These are phyloP conservation scores for Barypeithes pellucidus DNA, from an alignment of 2,888 invertebrate genomes.

Conservation along the genomic window DNA sequence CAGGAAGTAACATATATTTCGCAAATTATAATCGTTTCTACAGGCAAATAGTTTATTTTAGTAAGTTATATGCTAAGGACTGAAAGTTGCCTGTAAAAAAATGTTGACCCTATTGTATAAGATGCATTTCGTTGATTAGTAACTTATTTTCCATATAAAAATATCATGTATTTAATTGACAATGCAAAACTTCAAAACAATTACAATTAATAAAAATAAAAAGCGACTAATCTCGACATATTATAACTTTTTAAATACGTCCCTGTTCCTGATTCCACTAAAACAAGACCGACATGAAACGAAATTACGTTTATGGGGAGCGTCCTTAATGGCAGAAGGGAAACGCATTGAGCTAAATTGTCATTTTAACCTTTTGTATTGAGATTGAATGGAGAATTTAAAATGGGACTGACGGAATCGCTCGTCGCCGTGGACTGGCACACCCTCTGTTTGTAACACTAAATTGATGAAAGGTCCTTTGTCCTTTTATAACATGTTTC, in stretches of 20 bases:
- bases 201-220: too few relatives aligned
- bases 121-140: too few relatives aligned
- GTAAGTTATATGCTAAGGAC: too few relatives aligned
- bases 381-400: slow-evolving; percentile 40
- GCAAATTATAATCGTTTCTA: too few relatives aligned
- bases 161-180: too few relatives aligned
- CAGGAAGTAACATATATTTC: too few relatives aligned
- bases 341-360: slow-evolving; percentile 45
- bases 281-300: slow-evolving; percentile 27
- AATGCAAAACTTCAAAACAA: too few relatives aligned
- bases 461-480: slow-evolving; percentile 11
- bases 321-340: slow-evolving; percentile 42
- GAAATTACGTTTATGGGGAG: slow-evolving; percentile 41
- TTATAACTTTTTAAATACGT: slow-evolving; percentile 6
- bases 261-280: slow-evolving; percentile 7
- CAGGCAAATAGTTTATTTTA: too few relatives aligned
- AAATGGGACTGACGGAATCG: slow-evolving; percentile 37
- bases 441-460: slow-evolving; percentile 2
- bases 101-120: too few relatives aligned
- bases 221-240: too few relatives aligned
- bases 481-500: not conserved
- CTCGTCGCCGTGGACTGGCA: slow-evolving; percentile 1
- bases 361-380: slow-evolving; percentile 49
- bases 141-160: too few relatives aligned
- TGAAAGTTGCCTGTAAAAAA: too few relatives aligned